phyloP scores from a whole-genome alignment of 1,140 invertebrate genomes.

The Panagrolaimus sp. region DNA sequence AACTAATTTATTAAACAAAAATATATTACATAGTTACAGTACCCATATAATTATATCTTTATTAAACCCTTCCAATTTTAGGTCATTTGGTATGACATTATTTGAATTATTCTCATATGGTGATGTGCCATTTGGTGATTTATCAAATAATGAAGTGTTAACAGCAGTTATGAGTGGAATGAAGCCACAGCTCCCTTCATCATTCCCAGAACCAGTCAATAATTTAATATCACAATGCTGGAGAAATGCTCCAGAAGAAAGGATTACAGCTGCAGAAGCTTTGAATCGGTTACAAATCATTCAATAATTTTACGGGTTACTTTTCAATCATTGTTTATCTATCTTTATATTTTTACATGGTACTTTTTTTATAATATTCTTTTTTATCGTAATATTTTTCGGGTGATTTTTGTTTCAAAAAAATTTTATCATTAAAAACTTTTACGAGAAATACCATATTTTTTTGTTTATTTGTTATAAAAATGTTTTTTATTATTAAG shows the following conservation, averaged over 20 bases:
- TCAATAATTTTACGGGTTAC: neutral
- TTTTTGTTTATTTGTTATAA: too few relatives aligned
- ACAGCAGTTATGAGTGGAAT: conserved; percentile 55
- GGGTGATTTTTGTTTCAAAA: too few relatives aligned
- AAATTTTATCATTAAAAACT: too few relatives aligned
- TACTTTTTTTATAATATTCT: too few relatives aligned
- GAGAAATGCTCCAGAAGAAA: conserved; percentile 25
- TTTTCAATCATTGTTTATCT: too few relatives aligned
- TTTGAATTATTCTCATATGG: conserved; percentile 92
- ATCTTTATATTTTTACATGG: too few relatives aligned
- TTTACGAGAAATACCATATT: too few relatives aligned
- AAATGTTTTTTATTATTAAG: too few relatives aligned
- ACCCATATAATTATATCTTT: neutral
- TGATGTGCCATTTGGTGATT: conserved; percentile 83
- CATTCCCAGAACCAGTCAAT: conserved; percentile 27
- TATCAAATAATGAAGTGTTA: conserved; percentile 59
- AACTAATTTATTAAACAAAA: too few relatives aligned
- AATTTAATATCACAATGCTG: conserved; percentile 37
- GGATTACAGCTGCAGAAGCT: conserved; percentile 33
- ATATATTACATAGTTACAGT: too few relatives aligned
- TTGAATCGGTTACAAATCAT: conserved; percentile 21
- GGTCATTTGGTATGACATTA: conserved; percentile 84
- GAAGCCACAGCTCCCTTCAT: conserved; percentile 41
- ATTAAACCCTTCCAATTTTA: too few relatives aligned
- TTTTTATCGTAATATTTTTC: too few relatives aligned